Conservation (phyloP, 2,888 invertebrate genomes). For the Drosophila fulvimacula region DNA sequence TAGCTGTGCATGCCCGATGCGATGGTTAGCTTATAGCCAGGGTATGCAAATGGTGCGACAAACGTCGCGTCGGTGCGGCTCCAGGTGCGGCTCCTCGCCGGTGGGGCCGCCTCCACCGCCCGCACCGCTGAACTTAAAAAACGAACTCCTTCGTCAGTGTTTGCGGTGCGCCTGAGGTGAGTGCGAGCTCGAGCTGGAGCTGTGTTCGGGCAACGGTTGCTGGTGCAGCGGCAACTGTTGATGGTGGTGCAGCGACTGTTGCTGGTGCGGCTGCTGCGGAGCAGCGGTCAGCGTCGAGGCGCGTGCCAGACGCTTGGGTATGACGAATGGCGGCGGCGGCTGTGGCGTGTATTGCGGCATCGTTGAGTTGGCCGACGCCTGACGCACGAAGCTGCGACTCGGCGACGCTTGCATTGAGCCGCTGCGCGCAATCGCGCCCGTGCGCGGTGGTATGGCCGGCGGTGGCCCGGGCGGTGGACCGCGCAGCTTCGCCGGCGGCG, state of each 20-base stretch:
- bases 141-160: slow-evolving; percentile 85
- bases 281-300: slow-evolving; percentile 74
- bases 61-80: slow-evolving; percentile 72
- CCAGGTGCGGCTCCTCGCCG: slow-evolving; percentile 76
- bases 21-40: slow-evolving; percentile 75
- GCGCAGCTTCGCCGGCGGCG: slow-evolving; percentile 71
- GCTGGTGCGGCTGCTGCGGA: slow-evolving; percentile 27
- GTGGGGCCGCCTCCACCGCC: slow-evolving; percentile 70
- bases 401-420: slow-evolving; percentile 82
- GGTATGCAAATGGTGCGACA: slow-evolving; percentile 84
- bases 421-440: slow-evolving; percentile 80
- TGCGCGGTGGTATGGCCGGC: slow-evolving; percentile 84
- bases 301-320: slow-evolving; percentile 83
- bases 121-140: slow-evolving; percentile 78
- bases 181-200: slow-evolving; percentile 42
- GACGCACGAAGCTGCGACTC: slow-evolving; percentile 79
- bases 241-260: slow-evolving; percentile 35
- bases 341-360: slow-evolving; percentile 84
- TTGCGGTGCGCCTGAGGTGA: slow-evolving; percentile 79
- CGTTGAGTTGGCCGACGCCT: slow-evolving; percentile 84
- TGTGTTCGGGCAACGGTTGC: slow-evolving; percentile 63
- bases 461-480: slow-evolving; percentile 83
- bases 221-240: slow-evolving; percentile 70
- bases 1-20: not conserved
- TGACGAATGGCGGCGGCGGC: slow-evolving; percentile 84